Evolutionary conservation across 1,140 invertebrate genomes (phyloP), one percentile per base, ranked within the genome.

Genomic region (Drosophila busckii): DNA sequence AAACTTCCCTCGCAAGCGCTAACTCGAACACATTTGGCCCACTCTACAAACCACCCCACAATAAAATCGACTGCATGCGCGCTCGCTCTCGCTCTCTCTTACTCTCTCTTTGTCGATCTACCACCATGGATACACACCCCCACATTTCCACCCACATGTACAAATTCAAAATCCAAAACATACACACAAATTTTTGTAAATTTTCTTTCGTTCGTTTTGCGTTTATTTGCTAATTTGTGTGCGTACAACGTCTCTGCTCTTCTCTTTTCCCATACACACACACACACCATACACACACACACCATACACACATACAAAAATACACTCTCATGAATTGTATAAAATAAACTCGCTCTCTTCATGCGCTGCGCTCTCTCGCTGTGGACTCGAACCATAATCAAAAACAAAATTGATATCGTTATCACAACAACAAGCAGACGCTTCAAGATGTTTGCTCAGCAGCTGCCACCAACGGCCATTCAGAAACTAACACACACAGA

Each of bases 381-480:
- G 68, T 82, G 73, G 73, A 80, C 59, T 56, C 49, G 62, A 70
- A 55, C 20, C 44, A 32, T 62, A 55, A 55, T 40, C 44, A 34
- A 61, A 42, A 10, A 20, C 13, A 13, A 44, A 26, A 10, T 31
- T 31, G 25, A 26, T 31, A 58, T 52, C 54, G 34, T 41, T 52
- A 61, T 41, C 46, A 31, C 40, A 28, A 40, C 26, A 41, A 42
- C 25, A 22, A 65, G 64, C 69, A 86, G 84, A 84, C 62, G 84
- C 84, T 86, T 80, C 75, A 71, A 76, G 84, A 86, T 65, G 64
- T 86, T 80, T 86, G 83, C 84, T 75, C 80, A 55, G 19, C 70
- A 54, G 73, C 76, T 56, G 67, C 41, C 63, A 46, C 26, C 44
- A 67, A 35, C 28, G 45, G 48, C 55, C 45, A 73, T 54, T 65